Conservation (phyloP, 2,888 invertebrate genomes). For the Ectemnius lituratus region DNA sequence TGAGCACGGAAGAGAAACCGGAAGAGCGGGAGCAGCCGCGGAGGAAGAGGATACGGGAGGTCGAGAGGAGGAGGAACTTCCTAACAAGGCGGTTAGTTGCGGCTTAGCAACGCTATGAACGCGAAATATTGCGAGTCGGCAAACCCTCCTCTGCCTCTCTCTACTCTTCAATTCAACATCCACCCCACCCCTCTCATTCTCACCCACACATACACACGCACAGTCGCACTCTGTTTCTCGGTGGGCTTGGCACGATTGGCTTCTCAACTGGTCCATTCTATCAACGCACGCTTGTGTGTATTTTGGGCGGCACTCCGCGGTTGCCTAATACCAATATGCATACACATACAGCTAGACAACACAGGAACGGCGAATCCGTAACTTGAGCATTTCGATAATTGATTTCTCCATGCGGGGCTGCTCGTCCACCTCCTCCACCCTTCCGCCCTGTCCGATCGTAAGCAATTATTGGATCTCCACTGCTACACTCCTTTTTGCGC, state of each 20-base stretch:
- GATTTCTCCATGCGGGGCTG: slow-evolving; percentile 31
- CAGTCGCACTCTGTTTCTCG: slow-evolving; percentile 4
- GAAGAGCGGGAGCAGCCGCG: slow-evolving; percentile 56
- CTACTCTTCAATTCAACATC: background rate
- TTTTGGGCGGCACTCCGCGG: slow-evolving; percentile 17
- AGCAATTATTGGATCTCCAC: too few relatives aligned
- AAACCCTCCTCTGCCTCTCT: slow-evolving; percentile 22
- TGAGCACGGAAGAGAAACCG: slow-evolving; percentile 37
- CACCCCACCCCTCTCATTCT: slow-evolving; percentile 9
- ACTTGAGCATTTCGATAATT: slow-evolving; percentile 56
- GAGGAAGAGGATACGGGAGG: slow-evolving; percentile 48
- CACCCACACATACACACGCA: background rate
- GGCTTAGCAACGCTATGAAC: slow-evolving; percentile 74
- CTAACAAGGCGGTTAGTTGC: slow-evolving; percentile 77
- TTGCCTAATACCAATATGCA: slow-evolving; percentile 50
- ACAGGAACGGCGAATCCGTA: slow-evolving; percentile 12
- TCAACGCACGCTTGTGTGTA: slow-evolving; percentile 20
- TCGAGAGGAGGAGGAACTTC: slow-evolving; percentile 71
- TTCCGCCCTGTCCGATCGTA: too few relatives aligned
- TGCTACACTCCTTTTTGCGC: background rate
- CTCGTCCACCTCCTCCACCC: too few relatives aligned
- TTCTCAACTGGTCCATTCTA: slow-evolving; percentile 21
- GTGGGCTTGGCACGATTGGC: too few relatives aligned
- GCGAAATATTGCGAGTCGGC: slow-evolving; percentile 70
- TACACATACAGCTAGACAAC: slow-evolving; percentile 27